A percentile compares a stretch with the other conserved stretches of the same genome.
phyloP scores from a whole-genome alignment of 2,888 invertebrate genomes.

The Cheilosia vulpina region DNA sequence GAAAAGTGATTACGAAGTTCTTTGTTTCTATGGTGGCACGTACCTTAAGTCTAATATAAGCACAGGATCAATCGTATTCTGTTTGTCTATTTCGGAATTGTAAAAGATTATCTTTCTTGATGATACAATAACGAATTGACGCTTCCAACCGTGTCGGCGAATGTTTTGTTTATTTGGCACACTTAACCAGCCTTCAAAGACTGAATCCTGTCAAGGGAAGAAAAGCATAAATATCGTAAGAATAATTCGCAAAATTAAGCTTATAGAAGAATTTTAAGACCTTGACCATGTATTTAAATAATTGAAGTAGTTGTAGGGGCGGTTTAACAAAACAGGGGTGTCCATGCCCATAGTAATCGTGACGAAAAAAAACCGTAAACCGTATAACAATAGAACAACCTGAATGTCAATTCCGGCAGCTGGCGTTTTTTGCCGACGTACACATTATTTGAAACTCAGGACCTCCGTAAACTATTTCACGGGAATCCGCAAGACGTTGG shows the following conservation, averaged over 20 bases:
- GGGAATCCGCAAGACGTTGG: too few relatives aligned
- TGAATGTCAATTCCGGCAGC: too few relatives aligned
- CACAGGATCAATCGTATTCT: constrained; percentile 94
- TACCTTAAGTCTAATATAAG: constrained; percentile 98
- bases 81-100: constrained; percentile 96
- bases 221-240: constrained; percentile 71
- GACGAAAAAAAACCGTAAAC: too few relatives aligned
- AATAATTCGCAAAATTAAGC: neutral
- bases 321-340: too few relatives aligned
- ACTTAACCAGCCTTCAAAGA: constrained; percentile 97
- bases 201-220: constrained; percentile 86
- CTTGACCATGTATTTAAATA: neutral
- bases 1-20: neutral
- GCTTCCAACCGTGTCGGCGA: constrained; percentile 97
- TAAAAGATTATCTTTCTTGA: constrained; percentile 99
- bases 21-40: constrained; percentile 78
- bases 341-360: too few relatives aligned
- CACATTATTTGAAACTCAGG: too few relatives aligned
- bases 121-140: constrained; percentile 98
- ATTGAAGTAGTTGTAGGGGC: too few relatives aligned
- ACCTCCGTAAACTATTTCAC: too few relatives aligned
- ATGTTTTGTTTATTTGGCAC: constrained; percentile 98
- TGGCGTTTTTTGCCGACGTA: too few relatives aligned
- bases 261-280: neutral
- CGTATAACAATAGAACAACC: too few relatives aligned